Evolutionary conservation across 2,888 invertebrate species (phyloP), one percentile per base, ranked within the genome.

Genomic region (Coelinius sp.): DNA sequence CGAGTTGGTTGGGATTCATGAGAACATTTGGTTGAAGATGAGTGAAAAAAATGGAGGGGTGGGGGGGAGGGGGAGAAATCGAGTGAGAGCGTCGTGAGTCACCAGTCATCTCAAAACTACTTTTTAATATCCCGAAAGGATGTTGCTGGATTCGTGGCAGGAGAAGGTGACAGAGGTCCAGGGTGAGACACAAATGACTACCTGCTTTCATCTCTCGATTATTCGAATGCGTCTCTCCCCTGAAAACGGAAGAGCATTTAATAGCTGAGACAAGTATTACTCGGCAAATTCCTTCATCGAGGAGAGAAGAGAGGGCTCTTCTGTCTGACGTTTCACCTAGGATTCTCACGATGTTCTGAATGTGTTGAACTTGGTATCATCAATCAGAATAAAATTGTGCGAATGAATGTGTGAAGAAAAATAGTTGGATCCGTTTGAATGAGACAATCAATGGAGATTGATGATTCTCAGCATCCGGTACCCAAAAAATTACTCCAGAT

Each of bases 61-160:
- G 63, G 56, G 68, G 49, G 38, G 24, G 71, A 52, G 71, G 6
- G 27, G 24, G 63, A 27, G 52, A 41, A 64, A 72, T n/a, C 24
- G 56, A 59, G 59, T 69, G 73, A 71, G 41, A 49, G 49, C 69
- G 63, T 70, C 75, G 76, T 76, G 73, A 77, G 17, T 65, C 80
- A 78, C 83, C 81, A 83, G 85, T 85, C 85, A 86, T 85, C 81
- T 82, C 81, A 78, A 83, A 85, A 86, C 81, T 83, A 81, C 83
- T 84, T 84, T 86, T 86, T 86, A 85, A 86, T 86, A 84, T 82
- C 80, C 75, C 76, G 71, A 75, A 74, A 72, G 76, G 74, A 75
- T 79, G 53, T 53, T n/a, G n/a, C n/a, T 41, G 27, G 59, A 63
- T 41, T 12, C 25, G 22, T 63, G 63, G 63, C 22, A 14, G 52